phyloP scores from a whole-genome alignment of 2,797 vertebrate species.

The Ctenopoma multispine region DNA sequence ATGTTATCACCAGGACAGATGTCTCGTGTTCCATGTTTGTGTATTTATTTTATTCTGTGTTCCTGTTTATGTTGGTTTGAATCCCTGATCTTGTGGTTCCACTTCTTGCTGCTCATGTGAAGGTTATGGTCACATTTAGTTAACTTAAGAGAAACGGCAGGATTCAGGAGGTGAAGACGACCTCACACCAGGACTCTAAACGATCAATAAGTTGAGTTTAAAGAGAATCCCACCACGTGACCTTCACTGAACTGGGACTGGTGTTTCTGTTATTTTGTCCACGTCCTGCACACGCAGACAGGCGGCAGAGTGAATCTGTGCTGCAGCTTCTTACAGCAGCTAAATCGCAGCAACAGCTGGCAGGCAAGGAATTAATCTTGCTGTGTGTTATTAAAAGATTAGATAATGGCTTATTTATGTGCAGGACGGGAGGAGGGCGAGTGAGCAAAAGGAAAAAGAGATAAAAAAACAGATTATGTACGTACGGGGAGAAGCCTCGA shows the following conservation, averaged over 20 bases:
- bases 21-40: no score
- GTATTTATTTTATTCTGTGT: no score
- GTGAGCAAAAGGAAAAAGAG: slow-evolving; percentile 5
- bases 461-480: slow-evolving; percentile 36
- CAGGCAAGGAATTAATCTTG: slow-evolving; percentile 82
- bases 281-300: background rate
- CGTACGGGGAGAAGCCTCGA: slow-evolving; percentile 88
- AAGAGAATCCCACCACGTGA: background rate
- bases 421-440: slow-evolving; percentile 35
- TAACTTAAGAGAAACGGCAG: no score
- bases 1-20: no score
- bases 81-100: no score
- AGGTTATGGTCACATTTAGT: no score
- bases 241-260: background rate
- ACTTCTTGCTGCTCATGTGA: no score
- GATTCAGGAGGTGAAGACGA: no score
- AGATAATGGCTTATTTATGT: slow-evolving; percentile 87
- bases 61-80: no score
- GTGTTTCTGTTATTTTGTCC: background rate
- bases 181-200: background rate
- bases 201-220: background rate
- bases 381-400: slow-evolving; percentile 83
- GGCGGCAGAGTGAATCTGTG: slow-evolving; percentile 24
- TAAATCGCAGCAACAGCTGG: slow-evolving; percentile 81
- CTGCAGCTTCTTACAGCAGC: slow-evolving; percentile 58